Percentiles rank a stretch among this genome's conserved stretches.
Conservation (phyloP, 2,888 invertebrate species). For the Latheticus oryzae region DNA sequence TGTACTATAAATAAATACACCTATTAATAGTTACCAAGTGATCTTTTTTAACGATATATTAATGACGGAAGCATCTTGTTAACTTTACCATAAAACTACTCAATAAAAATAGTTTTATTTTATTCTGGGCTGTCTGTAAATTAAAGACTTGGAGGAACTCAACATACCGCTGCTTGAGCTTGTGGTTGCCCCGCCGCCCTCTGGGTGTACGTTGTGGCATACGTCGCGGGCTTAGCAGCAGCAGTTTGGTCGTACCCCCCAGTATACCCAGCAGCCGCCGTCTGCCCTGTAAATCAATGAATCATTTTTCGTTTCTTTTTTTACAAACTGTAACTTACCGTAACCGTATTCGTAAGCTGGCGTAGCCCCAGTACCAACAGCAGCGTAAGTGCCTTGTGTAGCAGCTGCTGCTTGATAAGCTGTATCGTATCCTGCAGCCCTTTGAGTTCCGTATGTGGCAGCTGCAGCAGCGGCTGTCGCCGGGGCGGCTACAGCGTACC, state of each 20-base stretch:
- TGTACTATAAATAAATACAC: too few species aligned
- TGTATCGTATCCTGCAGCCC: slow-evolving; percentile 84
- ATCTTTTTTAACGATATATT: too few species aligned
- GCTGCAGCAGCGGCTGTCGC: slow-evolving; percentile 86
- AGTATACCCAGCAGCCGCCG: slow-evolving; percentile 74
- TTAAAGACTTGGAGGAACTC: too few species aligned
- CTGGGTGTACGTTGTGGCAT: slow-evolving; percentile 79
- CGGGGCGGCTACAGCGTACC: slow-evolving; percentile 85
- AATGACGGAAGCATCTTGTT: too few species aligned
- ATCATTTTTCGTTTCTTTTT: too few species aligned
- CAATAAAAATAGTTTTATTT: too few species aligned
- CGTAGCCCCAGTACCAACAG: slow-evolving; percentile 67
- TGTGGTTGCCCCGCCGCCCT: slow-evolving; percentile 63
- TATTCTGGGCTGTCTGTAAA: too few species aligned
- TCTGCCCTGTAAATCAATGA: slow-evolving; percentile 67
- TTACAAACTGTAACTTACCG: too few species aligned
- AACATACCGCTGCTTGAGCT: slow-evolving; percentile 64
- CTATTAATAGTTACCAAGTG: too few species aligned
- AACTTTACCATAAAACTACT: too few species aligned
- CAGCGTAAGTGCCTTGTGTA: slow-evolving; percentile 76
- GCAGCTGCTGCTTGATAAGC: slow-evolving; percentile 86
- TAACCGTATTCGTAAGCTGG: slow-evolving; percentile 79
- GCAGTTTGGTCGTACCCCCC: slow-evolving; percentile 73
- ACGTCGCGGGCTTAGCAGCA: slow-evolving; percentile 76
- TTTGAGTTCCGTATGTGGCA: slow-evolving; percentile 85